These are phyloP conservation scores for Narcine bancroftii DNA, from an alignment of 2,113 vertebrate species.

Conservation along the genomic window DNA sequence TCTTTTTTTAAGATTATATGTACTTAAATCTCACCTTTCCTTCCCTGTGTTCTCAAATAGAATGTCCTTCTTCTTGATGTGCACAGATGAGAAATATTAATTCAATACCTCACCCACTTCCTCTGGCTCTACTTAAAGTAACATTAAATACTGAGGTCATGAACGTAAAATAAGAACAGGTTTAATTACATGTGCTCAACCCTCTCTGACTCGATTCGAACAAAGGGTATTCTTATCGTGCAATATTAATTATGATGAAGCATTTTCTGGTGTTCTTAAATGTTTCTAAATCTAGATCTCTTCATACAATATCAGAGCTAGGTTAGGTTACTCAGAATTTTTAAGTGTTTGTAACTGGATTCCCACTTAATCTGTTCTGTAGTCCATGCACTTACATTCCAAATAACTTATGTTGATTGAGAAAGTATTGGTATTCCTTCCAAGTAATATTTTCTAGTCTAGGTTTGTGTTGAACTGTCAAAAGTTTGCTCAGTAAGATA, in stretches of 20 bases:
- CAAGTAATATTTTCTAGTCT: not conserved
- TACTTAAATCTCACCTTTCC: too few relatives aligned
- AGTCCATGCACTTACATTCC: not conserved
- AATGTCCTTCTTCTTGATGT: too few relatives aligned
- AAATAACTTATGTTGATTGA: not conserved
- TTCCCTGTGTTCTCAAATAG: too few relatives aligned
- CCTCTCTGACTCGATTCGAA: not conserved
- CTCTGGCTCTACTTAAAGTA: too few relatives aligned
- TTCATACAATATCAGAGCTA: not conserved
- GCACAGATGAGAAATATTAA: too few relatives aligned
- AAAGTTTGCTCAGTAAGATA: not conserved
- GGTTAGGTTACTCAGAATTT: not conserved
- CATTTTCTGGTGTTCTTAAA: not conserved
- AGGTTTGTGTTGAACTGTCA: not conserved
- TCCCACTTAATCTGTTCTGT: not conserved
- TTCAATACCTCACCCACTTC: too few relatives aligned
- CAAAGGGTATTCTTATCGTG: too few relatives aligned
- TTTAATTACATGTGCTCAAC: not conserved
- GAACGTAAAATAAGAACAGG: not conserved
- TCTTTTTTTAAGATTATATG: too few relatives aligned
- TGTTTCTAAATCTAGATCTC: not conserved
- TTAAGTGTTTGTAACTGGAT: not conserved
- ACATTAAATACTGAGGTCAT: not conserved
- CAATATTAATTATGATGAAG: not conserved
- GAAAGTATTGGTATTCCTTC: not conserved